Base-by-base conservation (phyloP, 2,888 invertebrate species). In the Eledone cirrhosa region DNA sequence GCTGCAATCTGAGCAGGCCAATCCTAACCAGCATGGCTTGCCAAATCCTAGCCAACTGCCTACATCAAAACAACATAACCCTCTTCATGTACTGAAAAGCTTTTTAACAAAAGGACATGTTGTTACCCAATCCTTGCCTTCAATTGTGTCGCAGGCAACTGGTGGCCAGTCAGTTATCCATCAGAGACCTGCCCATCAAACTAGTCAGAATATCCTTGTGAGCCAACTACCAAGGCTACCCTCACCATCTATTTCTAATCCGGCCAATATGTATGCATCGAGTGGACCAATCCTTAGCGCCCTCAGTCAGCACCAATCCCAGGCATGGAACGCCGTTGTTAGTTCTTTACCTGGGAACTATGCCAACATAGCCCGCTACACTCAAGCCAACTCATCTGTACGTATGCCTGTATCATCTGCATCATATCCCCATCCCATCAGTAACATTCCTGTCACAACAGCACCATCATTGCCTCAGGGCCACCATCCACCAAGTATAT, bases 361-460 rank as follows among this genome's bases (percentile, higher is more conserved):
- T 72, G 72, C 72, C 29, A 41, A 72, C 72, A 72, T 72, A 41
- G 41, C 72, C 72, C 72, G 72, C 72, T 72, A 72, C 72, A 72
- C 72, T 31, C 72, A 72, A 72, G 72, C 72, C 72, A 72, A 72
- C 19, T 72, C 67, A 33, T 31, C 72, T 41, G 72, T 33, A 72
- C 72, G 72, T 33, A 31, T 41, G 72, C 72, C 72, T 41, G 48
- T 47, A 22, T 48, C 76, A 48, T 48, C 48, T 16, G 48, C 48
- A 47, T 76, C 76, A 76, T 76, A 76, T 48, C 76, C 76, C 13
- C 76, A 47, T 76, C 48, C 48, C 41, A 47, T 47, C 76, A 72
- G 33, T 31, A 76, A 76, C 76, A 76, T 76, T 76, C 76, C 76
- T 48, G 76, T 76, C 76, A 76, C 76, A 48, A 48, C 76, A 33